Conservation (phyloP, 1,140 invertebrate species). For the Rhopalosiphum maidis region DNA sequence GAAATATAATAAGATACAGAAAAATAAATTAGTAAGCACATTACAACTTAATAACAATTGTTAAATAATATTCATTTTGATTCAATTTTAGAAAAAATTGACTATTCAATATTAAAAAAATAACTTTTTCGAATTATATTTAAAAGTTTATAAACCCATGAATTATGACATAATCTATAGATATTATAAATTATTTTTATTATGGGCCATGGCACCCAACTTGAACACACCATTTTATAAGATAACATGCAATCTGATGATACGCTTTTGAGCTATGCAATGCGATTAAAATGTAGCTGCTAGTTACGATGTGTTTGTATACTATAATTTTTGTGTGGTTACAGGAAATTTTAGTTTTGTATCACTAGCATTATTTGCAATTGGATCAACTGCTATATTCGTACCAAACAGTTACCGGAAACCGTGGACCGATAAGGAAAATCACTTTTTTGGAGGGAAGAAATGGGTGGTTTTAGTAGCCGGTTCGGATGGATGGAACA, state of each 20-base stretch:
- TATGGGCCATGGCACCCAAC: neutral
- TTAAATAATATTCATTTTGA: too few species aligned
- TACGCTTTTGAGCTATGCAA: neutral
- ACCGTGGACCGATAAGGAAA: neutral
- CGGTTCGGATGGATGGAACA: neutral
- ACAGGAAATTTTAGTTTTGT: neutral
- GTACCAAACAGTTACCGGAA: too few species aligned
- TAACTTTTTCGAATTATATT: too few species aligned
- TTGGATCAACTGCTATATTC: neutral
- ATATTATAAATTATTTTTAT: neutral
- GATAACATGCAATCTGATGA: too few species aligned
- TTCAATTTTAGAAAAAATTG: too few species aligned
- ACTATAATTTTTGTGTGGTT: neutral
- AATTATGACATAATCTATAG: neutral
- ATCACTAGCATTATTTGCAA: neutral
- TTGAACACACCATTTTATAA: neutral
- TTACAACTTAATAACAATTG: too few species aligned
- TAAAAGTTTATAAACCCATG: neutral
- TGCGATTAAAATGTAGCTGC: neutral
- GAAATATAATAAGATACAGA: too few species aligned
- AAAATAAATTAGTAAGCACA: too few species aligned
- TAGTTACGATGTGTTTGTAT: neutral
- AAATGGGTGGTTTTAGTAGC: constrained; percentile 33
- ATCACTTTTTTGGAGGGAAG: neutral
- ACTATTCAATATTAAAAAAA: too few species aligned